Evolutionary conservation across 2,797 vertebrate genomes (phyloP).

Genomic region (Parambassis ranga): DNA sequence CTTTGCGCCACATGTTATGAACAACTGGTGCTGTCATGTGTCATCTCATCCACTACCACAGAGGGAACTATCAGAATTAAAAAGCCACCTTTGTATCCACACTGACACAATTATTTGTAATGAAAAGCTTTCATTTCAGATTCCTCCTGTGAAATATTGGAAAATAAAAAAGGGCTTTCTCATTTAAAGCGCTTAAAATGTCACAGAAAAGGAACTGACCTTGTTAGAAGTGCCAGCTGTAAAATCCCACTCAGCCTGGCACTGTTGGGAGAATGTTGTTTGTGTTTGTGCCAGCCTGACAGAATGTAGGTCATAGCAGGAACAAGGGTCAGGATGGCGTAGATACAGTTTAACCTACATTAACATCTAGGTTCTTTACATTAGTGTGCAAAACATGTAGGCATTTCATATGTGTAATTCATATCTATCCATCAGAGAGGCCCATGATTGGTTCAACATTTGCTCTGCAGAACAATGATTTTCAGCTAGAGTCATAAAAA

Average conservation of each 20-base stretch:
- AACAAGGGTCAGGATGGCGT: too few relatives aligned
- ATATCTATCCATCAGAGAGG: too few relatives aligned
- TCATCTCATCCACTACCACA: background rate
- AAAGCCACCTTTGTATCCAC: background rate
- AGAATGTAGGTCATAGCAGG: conserved; percentile 20
- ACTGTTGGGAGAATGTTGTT: background rate
- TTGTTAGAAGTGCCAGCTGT: background rate
- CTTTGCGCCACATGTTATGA: background rate
- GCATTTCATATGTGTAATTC: too few relatives aligned
- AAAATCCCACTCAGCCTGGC: background rate
- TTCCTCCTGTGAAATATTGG: background rate
- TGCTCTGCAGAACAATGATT: too few relatives aligned
- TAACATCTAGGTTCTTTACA: too few relatives aligned
- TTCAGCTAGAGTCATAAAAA: too few relatives aligned
- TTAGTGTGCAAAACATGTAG: too few relatives aligned
- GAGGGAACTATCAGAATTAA: background rate
- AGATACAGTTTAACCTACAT: background rate
- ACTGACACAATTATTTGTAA: background rate
- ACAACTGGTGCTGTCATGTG: background rate
- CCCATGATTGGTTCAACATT: too few relatives aligned
- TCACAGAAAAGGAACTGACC: conserved; percentile 9
- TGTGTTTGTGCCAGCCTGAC: background rate
- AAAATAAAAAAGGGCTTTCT: background rate
- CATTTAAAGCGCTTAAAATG: background rate
- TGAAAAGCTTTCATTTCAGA: background rate